Percentiles rank a stretch among this genome's conserved stretches.
phyloP scores from a whole-genome alignment of 2,888 invertebrate genomes.

The Cosmopolites sordidus region DNA sequence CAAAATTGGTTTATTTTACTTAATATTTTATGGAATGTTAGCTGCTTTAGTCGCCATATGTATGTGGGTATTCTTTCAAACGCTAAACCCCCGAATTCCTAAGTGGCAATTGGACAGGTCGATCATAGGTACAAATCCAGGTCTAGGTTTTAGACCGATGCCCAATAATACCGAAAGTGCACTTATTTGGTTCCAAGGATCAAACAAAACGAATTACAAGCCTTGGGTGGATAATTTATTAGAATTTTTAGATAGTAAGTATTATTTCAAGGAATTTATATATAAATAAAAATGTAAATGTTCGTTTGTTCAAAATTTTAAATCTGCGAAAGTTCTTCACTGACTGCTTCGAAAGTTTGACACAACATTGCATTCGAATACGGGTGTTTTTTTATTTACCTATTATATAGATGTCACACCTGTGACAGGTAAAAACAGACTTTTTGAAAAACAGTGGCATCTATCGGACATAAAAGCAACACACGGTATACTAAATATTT shows the following conservation, averaged over 20 bases:
- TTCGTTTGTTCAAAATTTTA: too few relatives aligned
- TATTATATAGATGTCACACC: too few relatives aligned
- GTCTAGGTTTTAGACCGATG: constrained; percentile 91
- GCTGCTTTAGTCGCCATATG: constrained; percentile 91
- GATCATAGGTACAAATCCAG: constrained; percentile 93
- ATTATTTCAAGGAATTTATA: neutral
- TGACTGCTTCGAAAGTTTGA: too few relatives aligned
- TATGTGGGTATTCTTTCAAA: constrained; percentile 90
- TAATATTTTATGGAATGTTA: constrained; percentile 87
- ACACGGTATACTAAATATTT: too few relatives aligned
- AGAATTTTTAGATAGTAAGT: constrained; percentile 72
- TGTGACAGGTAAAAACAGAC: too few relatives aligned
- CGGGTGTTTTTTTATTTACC: too few relatives aligned
- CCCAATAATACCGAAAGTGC: constrained; percentile 90
- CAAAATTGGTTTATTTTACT: constrained; percentile 92
- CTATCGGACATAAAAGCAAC: too few relatives aligned
- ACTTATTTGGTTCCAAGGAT: constrained; percentile 90
- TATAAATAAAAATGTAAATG: too few relatives aligned
- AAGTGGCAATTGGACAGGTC: constrained; percentile 83
- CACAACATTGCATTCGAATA: too few relatives aligned
- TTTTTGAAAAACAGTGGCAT: too few relatives aligned
- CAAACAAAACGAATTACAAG: constrained; percentile 68
- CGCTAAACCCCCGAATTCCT: constrained; percentile 82
- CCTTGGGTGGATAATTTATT: constrained; percentile 76
- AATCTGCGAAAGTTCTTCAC: too few relatives aligned